These are phyloP conservation scores for Cossypha heuglini DNA, from an alignment of 2,797 vertebrate species.

Conservation along the genomic window DNA sequence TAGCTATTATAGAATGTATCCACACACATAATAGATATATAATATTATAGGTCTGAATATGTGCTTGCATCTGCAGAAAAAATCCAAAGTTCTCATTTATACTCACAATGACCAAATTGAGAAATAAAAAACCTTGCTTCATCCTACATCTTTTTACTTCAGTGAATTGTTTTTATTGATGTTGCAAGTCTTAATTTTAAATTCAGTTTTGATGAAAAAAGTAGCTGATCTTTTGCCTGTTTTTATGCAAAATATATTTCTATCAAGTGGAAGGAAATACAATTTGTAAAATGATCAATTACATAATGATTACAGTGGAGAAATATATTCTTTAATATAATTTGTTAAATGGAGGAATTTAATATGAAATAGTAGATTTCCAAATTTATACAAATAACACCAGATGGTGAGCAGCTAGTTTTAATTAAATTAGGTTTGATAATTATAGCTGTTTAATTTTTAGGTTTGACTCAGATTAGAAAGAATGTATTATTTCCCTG, in stretches of 20 bases:
- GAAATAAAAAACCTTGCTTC: not conserved
- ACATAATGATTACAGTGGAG: constrained; percentile 64
- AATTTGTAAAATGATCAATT: constrained; percentile 72
- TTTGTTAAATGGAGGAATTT: constrained; percentile 72
- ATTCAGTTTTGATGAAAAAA: constrained; percentile 52
- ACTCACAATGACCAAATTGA: not conserved
- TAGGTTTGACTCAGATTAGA: constrained; percentile 77
- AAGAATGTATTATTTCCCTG: constrained; percentile 64
- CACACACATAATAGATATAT: not conserved
- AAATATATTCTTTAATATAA: constrained; percentile 59
- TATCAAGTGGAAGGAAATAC: constrained; percentile 69
- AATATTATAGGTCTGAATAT: not conserved
- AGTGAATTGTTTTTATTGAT: constrained; percentile 1
- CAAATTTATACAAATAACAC: constrained; percentile 76
- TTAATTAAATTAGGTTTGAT: constrained; percentile 80
- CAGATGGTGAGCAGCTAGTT: constrained; percentile 76
- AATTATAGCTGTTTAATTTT: constrained; percentile 79
- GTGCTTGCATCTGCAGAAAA: not conserved
- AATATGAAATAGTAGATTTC: constrained; percentile 73
- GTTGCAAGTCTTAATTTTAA: constrained; percentile 13
- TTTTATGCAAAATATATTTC: constrained; percentile 70
- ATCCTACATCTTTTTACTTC: not conserved
- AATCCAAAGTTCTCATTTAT: not conserved
- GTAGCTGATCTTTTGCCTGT: constrained; percentile 60
- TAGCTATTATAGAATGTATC: not conserved